Conservation (phyloP, 2,113 vertebrate species). For the Trogon melanurus region DNA sequence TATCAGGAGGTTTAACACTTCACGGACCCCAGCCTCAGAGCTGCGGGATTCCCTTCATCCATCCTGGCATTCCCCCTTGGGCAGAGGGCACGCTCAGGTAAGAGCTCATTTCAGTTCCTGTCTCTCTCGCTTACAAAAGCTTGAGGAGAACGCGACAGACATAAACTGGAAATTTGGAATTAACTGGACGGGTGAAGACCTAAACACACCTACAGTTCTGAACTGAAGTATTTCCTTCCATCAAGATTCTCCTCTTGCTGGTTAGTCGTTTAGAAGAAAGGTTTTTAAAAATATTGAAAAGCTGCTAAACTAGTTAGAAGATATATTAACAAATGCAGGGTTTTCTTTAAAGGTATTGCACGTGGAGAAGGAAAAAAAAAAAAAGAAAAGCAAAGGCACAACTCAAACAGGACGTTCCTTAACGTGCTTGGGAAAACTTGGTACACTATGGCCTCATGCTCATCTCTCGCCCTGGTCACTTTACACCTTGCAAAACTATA, state of each 20-base stretch:
- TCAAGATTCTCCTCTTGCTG: neutral
- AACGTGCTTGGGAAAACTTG: neutral
- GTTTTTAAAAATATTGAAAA: fast-evolving
- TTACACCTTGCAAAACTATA: neutral
- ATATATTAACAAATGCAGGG: fast-evolving
- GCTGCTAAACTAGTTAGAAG: neutral
- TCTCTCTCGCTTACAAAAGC: neutral
- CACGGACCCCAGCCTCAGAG: neutral
- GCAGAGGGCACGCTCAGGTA: neutral
- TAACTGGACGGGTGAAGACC: neutral
- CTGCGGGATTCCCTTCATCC: neutral
- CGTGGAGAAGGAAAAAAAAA: fast-evolving
- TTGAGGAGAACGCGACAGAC: neutral
- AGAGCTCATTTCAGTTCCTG: neutral
- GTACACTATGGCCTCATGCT: neutral
- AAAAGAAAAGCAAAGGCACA: neutral
- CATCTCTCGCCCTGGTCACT: neutral
- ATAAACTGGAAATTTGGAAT: neutral
- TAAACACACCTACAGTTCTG: neutral
- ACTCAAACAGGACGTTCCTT: neutral
- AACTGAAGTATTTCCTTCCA: neutral
- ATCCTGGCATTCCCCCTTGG: neutral
- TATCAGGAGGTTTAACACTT: neutral
- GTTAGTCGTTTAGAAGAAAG: neutral
- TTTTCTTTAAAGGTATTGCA: neutral